Evolutionary conservation across 1,140 invertebrate species (phyloP), one percentile per base, ranked within the genome.

Genomic region (Neomicropteryx cornuta): DNA sequence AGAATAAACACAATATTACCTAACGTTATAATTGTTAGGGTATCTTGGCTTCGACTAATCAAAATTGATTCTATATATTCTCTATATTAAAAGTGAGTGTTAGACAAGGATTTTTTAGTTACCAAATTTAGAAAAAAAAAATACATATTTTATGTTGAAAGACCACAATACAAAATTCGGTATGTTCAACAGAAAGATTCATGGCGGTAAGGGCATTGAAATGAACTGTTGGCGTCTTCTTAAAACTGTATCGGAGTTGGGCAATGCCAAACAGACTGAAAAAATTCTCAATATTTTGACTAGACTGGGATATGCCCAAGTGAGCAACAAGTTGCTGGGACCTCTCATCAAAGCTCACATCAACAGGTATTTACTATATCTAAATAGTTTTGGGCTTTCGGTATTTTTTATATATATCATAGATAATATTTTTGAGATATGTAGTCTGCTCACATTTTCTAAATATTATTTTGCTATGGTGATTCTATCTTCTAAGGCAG

Each of bases 201-300:
- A n/a, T 4, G 58, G 60, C 3, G 54, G 55, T 14, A 41, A 44
- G 5, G 42, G 47, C 22, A 47, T 64, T 38, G 46, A 54, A 18
- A 49, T 50, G 46, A 67, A 71, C 35, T 75, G 72, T 46, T 66
- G 58, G 56, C 48, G 56, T 2, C 49, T 77, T 11, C 45, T 79
- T n/a, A 56, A 66, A 44, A 52, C 65, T 13, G 43, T 62, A 1
- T 55, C 66, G 1, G 46, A 53, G 2, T 53, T 56, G 24, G 50
- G 55, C 18, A 40, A 52, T 21, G 34, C 43, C 2, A 39, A 48
- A 3, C 42, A 68, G 5, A 55, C 62, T 1, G 43, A 51, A 13
- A 47, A 52, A 10, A 64, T 73, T 52, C 60, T 75, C 20, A 36
- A 68, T 3, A 36, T 68, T 24, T 56, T 77, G 0, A 38, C 54